These are phyloP conservation scores for Hormiphora californensis DNA, from an alignment of 37 sponge, comb jelly and placozoan species.

Conservation along the genomic window DNA sequence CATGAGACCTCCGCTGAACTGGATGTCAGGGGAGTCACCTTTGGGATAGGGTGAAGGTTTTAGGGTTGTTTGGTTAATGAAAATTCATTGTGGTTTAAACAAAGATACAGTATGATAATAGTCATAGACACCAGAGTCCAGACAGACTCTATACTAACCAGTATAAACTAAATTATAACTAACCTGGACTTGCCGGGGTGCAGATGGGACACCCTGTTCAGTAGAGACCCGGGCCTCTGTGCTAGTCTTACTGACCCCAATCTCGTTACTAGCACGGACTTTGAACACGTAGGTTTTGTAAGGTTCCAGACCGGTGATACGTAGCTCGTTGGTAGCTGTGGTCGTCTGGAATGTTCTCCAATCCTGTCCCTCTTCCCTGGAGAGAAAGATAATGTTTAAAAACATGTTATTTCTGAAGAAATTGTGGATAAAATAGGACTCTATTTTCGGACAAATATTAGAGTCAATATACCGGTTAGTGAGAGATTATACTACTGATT, in stretches of 20 bases:
- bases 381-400: not conserved
- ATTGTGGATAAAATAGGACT: too few species aligned
- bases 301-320: slow-evolving; percentile 14
- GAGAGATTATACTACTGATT: too few species aligned
- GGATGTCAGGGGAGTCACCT: slow-evolving; percentile 3
- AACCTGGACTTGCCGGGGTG: slow-evolving; percentile 10
- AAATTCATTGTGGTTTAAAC: too few species aligned
- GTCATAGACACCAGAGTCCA: too few species aligned
- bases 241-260: slow-evolving; percentile 27
- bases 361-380: not conserved
- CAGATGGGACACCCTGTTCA: slow-evolving; percentile 43
- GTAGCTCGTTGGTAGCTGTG: slow-evolving; percentile 17
- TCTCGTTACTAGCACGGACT: slow-evolving; percentile 29
- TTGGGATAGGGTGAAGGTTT: not conserved
- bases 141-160: too few species aligned
- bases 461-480: too few species aligned
- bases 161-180: too few species aligned
- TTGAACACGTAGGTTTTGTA: slow-evolving; percentile 38
- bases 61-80: too few species aligned
- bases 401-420: too few species aligned
- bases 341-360: slow-evolving; percentile 36
- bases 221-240: slow-evolving; percentile 20
- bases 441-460: too few species aligned
- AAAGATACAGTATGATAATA: too few species aligned
- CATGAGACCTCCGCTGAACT: slow-evolving; percentile 26